These are phyloP conservation scores for Mus spicilegus DNA, from an alignment of 2,113 vertebrate species.

Conservation along the genomic window DNA sequence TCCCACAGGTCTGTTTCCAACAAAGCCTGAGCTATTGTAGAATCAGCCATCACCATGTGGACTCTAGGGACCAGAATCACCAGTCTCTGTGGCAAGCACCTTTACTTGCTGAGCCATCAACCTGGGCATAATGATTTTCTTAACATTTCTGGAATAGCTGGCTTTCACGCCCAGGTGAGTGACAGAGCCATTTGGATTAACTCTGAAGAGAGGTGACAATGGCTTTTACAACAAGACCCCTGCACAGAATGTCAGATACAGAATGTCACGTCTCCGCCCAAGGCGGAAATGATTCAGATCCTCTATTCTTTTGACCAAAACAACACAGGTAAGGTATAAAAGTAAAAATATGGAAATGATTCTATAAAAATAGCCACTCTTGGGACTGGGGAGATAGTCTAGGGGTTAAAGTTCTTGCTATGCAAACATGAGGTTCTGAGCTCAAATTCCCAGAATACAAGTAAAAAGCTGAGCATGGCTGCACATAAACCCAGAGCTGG, in stretches of 20 bases:
- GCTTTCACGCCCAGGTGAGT: background rate
- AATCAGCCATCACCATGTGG: background rate
- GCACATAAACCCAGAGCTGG: background rate
- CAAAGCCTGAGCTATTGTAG: background rate
- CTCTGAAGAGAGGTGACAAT: background rate
- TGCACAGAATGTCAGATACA: background rate
- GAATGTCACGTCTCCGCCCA: background rate
- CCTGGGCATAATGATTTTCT: background rate
- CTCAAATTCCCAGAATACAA: background rate
- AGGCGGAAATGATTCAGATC: background rate
- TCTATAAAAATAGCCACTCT: background rate
- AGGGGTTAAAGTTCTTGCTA: background rate
- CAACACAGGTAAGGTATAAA: background rate
- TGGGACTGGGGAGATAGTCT: background rate
- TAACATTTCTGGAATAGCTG: background rate
- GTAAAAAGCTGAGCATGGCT: background rate
- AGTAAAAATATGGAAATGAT: background rate
- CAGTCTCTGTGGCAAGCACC: background rate
- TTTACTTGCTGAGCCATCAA: background rate
- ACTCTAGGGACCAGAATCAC: background rate
- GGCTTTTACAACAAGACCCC: background rate
- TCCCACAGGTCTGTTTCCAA: background rate
- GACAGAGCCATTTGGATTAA: background rate
- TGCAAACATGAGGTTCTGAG: background rate
- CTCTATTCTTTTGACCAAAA: background rate